Percentiles rank a stretch among this genome's conserved stretches.
Evolutionary conservation across 2,888 invertebrate genomes (phyloP).

Genomic region (Dryobota labecula): DNA sequence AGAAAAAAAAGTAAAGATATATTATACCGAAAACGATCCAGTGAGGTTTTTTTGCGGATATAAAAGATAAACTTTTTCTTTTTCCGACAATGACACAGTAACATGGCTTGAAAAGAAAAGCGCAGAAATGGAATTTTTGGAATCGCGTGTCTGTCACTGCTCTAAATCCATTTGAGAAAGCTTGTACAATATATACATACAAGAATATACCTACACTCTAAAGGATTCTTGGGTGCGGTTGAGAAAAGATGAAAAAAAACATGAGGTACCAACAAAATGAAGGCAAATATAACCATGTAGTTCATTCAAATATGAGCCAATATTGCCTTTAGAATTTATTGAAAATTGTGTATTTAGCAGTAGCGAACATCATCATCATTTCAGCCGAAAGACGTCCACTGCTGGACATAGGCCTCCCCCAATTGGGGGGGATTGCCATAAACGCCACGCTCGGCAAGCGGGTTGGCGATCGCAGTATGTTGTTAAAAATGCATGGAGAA

Average conservation of each 20-base stretch:
- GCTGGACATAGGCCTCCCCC: no score
- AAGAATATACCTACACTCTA: neutral
- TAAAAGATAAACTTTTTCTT: constrained; percentile 39
- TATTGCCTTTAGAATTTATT: neutral
- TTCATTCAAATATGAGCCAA: neutral
- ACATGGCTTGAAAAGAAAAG: constrained; percentile 43
- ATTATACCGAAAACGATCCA: constrained; percentile 13
- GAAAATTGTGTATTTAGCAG: neutral
- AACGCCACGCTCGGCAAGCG: no score
- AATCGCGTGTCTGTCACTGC: constrained; percentile 51
- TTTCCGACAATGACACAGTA: constrained; percentile 35
- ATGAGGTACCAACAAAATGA: neutral
- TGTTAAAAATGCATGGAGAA: no score
- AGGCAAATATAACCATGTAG: no score
- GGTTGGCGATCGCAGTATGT: no score
- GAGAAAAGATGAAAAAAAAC: constrained; percentile 20
- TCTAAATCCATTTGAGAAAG: constrained; percentile 36
- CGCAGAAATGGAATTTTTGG: constrained; percentile 45
- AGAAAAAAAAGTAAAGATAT: no score
- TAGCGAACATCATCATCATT: no score
- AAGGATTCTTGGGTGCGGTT: constrained; percentile 11
- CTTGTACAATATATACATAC: constrained; percentile 12
- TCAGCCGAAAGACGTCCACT: no score
- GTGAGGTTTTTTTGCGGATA: constrained; percentile 16
- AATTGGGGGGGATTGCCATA: no score